Evolutionary conservation across 1,140 invertebrate species (phyloP).

Genomic region (Bombus vancouverensis): DNA sequence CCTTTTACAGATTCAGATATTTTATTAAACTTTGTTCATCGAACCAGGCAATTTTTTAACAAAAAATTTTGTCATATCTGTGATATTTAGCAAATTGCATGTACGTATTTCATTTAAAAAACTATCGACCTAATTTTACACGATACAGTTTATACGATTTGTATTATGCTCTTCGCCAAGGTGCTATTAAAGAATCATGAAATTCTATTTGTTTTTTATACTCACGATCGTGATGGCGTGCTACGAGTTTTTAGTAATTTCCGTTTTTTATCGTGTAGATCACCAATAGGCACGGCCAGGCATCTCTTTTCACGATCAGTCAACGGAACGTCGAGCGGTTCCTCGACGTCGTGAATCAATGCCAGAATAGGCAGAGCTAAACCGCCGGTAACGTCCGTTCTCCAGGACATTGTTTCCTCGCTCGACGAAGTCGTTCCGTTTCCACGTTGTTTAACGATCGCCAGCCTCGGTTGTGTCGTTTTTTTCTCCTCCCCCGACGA

Average conservation of each 20-base stretch:
- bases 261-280: slow-evolving; percentile 77
- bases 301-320: slow-evolving; percentile 81
- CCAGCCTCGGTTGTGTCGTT: slow-evolving; percentile 17
- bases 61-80: neutral
- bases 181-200: neutral
- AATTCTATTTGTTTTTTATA: slow-evolving; percentile 13
- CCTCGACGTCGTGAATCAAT: slow-evolving; percentile 62
- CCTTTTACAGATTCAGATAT: too few relatives aligned
- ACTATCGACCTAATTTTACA: neutral
- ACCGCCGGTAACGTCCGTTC: slow-evolving; percentile 53
- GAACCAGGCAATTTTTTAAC: neutral
- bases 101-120: neutral
- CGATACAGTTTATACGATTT: neutral
- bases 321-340: slow-evolving; percentile 62
- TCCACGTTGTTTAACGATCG: slow-evolving; percentile 46
- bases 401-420: slow-evolving; percentile 62
- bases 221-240: slow-evolving; percentile 58
- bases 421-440: slow-evolving; percentile 13
- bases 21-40: too few relatives aligned
- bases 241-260: slow-evolving; percentile 76
- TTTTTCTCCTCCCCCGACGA: slow-evolving; percentile 61
- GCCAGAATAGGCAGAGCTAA: slow-evolving; percentile 52
- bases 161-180: neutral
- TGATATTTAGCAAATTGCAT: neutral
- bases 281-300: slow-evolving; percentile 79